These are phyloP conservation scores for Agriopis marginaria DNA, from an alignment of 2,888 invertebrate species.

Conservation along the genomic window DNA sequence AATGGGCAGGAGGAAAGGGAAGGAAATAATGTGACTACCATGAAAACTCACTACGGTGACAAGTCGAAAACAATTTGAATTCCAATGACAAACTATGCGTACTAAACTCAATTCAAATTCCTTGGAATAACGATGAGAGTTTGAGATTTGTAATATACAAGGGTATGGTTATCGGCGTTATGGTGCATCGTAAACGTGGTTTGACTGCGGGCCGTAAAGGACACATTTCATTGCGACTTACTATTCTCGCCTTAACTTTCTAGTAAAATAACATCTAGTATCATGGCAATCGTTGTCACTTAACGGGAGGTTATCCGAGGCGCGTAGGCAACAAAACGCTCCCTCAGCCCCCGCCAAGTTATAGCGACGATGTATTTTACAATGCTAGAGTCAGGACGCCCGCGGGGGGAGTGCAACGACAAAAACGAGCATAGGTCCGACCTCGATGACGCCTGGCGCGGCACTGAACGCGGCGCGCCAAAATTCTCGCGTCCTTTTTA, in stretches of 20 bases:
- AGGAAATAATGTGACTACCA: conserved; percentile 56
- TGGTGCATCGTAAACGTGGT: conserved; percentile 55
- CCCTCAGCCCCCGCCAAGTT: no score
- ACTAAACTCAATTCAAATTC: conserved; percentile 53
- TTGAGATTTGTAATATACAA: conserved; percentile 55
- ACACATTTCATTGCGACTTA: conserved; percentile 45
- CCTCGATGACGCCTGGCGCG: no score
- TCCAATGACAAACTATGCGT: conserved; percentile 51
- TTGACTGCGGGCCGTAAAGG: conserved; percentile 37
- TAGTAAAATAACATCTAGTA: conserved; percentile 32
- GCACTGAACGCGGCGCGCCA: no score
- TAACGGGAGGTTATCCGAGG: no score
- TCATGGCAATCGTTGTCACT: conserved; percentile 27
- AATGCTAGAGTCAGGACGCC: no score
- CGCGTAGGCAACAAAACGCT: no score
- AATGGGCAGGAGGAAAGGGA: no score
- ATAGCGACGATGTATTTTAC: no score
- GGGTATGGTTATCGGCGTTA: conserved; percentile 50
- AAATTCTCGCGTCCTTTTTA: no score
- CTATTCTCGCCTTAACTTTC: conserved; percentile 29
- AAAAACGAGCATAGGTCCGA: no score
- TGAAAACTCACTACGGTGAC: conserved; percentile 57
- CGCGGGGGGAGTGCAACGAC: no score
- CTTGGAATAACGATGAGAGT: conserved; percentile 52
- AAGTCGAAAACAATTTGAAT: conserved; percentile 61